A percentile compares a stretch with the other conserved stretches of the same genome.
Conservation (phyloP, 2,113 vertebrate genomes). For the Serilophus lunatus region DNA sequence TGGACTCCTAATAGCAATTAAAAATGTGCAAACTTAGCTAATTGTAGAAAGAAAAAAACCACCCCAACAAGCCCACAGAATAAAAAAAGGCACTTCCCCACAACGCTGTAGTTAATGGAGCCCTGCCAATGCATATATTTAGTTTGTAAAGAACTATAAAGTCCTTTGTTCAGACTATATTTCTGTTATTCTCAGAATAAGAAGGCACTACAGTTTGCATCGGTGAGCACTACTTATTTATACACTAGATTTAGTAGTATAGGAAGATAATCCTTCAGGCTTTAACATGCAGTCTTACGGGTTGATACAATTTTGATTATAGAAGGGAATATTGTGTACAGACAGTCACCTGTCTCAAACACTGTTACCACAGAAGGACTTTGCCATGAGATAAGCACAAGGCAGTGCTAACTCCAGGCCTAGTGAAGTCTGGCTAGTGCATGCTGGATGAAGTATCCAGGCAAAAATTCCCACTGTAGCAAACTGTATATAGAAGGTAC, state of each 20-base stretch:
- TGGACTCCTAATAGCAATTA: not conserved
- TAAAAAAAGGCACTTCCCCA: accelerated
- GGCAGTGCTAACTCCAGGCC: not conserved
- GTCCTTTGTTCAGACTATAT: not conserved
- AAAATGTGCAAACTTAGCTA: slow-evolving; percentile 18
- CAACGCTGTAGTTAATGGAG: not conserved
- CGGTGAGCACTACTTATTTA: not conserved
- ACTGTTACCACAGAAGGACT: not conserved
- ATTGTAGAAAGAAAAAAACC: not conserved
- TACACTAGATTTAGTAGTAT: not conserved
- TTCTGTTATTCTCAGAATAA: not conserved
- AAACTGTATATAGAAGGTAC: not conserved
- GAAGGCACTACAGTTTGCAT: not conserved
- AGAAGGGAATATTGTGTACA: not conserved
- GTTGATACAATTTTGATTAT: not conserved
- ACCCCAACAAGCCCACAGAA: not conserved
- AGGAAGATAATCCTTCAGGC: not conserved
- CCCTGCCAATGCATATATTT: not conserved
- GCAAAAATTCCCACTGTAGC: not conserved
- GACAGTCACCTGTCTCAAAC: not conserved
- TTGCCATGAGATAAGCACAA: not conserved
- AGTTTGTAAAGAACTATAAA: not conserved
- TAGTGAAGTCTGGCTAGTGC: not conserved
- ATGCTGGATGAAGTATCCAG: not conserved
- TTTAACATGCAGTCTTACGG: not conserved